Evolutionary conservation across 2,113 vertebrate genomes (phyloP).

Genomic region (Romanogobio albipinnatus): DNA sequence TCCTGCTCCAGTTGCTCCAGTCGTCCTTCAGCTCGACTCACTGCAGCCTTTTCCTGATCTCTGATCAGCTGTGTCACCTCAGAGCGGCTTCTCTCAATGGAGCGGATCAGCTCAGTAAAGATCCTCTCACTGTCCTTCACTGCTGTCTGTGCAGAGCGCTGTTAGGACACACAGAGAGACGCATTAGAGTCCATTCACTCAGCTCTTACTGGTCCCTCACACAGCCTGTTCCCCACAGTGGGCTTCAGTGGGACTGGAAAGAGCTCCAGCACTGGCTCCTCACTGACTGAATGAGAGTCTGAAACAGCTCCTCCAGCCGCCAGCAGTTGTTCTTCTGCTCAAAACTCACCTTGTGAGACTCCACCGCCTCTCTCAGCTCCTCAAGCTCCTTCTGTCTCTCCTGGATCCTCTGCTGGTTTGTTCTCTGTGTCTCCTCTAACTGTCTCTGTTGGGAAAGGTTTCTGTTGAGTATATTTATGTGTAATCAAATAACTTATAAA

Average conservation of each 20-base stretch:
- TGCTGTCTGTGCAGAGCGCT: constrained; percentile 48
- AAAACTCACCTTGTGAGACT: constrained; percentile 5
- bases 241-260: constrained; percentile 18
- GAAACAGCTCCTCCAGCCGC: not conserved
- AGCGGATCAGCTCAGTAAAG: constrained; percentile 52
- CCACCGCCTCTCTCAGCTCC: not conserved
- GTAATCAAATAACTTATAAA: too few relatives aligned
- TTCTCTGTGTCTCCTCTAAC: too few relatives aligned
- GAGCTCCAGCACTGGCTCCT: constrained; percentile 16
- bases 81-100: constrained; percentile 46
- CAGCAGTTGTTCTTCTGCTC: not conserved
- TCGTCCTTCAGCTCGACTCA: constrained; percentile 16
- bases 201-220: constrained; percentile 2
- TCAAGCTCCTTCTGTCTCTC: not conserved
- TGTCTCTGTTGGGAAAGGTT: too few relatives aligned
- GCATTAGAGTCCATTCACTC: constrained; percentile 3
- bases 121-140: constrained; percentile 51
- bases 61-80: constrained; percentile 51
- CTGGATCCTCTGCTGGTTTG: not conserved
- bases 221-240: constrained; percentile 2
- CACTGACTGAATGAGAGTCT: not conserved
- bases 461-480: too few relatives aligned
- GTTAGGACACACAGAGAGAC: constrained; percentile 14
- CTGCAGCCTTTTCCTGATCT: constrained; percentile 32
- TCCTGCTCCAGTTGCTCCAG: constrained; percentile 39